Percentiles rank a stretch among this genome's conserved stretches.
These are phyloP conservation scores for Hypomecis punctinalis DNA, from an alignment of 2,888 invertebrate species.

Conservation along the genomic window DNA sequence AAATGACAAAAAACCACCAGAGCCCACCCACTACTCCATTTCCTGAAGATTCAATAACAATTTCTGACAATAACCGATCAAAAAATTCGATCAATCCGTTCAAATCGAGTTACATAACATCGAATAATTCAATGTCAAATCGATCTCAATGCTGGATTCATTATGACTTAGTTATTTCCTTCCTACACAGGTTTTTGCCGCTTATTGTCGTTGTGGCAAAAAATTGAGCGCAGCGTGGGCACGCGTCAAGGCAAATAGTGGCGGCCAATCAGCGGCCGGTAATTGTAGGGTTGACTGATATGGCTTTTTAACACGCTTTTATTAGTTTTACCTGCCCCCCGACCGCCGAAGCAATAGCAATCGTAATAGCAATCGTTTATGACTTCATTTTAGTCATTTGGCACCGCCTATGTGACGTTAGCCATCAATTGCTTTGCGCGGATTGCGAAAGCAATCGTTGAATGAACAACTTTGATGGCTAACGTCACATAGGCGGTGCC, in stretches of 20 bases:
- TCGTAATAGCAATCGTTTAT: no score
- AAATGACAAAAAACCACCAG: not conserved
- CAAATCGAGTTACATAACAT: slow-evolving; percentile 30
- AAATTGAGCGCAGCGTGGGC: slow-evolving; percentile 33
- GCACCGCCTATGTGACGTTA: no score
- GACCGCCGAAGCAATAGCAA: no score
- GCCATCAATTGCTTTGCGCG: no score
- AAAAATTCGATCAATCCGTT: slow-evolving; percentile 12
- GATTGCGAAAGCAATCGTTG: no score
- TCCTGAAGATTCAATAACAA: slow-evolving; percentile 15
- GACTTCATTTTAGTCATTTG: no score
- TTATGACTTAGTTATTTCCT: slow-evolving; percentile 32
- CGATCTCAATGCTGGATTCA: slow-evolving; percentile 25
- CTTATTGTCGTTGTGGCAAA: slow-evolving; percentile 33
- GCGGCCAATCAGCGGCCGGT: slow-evolving; percentile 6
- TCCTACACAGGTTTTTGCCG: slow-evolving; percentile 35
- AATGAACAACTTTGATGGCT: no score
- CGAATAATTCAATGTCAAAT: slow-evolving; percentile 32
- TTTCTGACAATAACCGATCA: slow-evolving; percentile 3
- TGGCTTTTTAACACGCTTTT: not conserved
- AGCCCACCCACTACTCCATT: not conserved
- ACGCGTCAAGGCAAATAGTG: slow-evolving; percentile 20
- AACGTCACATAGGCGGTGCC: no score
- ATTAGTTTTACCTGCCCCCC: no score
- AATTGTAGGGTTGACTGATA: slow-evolving; percentile 12